Base-by-base conservation (phyloP, 2,888 invertebrate species). In the Myathropa florea region DNA sequence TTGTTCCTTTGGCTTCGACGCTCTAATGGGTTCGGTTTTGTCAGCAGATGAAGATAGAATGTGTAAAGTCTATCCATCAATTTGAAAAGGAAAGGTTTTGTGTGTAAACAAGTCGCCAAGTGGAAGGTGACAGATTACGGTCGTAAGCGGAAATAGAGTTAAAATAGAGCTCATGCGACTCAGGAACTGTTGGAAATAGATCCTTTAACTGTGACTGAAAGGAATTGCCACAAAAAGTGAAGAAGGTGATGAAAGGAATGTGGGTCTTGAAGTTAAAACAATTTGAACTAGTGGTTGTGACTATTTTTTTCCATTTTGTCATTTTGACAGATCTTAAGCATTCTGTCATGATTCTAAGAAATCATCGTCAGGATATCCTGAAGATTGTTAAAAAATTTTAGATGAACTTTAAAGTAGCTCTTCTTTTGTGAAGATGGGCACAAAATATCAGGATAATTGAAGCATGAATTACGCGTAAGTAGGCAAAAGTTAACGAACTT, bases 41-140 rank as follows among this genome's bases (percentile, higher is more conserved):
- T 46, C 7, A 2, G 46, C 46, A n/a, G 39, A 28, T 63, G 76
- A 72, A 64, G 68, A 71, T 39, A 73, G 72, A 64, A 46, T 7
- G 18, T 18, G 46, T 18, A 46, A 46, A 18, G 46, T 46, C 18
- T 7, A 46, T 46, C 46, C 46, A 46, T 46, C 46, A 46, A 46
- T 46, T 46, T 46, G 46, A 46, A 46, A n/a, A 6, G 46, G 46
- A 39, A 64, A 55, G 18, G 36, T 36, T 21, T 9, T 55, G 14
- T 64, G 24, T 23, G 36, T 26, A 60, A 36, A 75, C 36, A 39
- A 23, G 28, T n/a, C n/a, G n/a, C 46, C 46, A 18, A 18, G 64
- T 64, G 63, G 4, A 36, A 57, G 64, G 64, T 57, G 64, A 75
- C 24, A 26, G 55, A 36, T 55, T 64, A 21, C 33, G 60, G n/a